phyloP scores from a whole-genome alignment of 2,797 vertebrate genomes.

The Acropternis orthonyx region DNA sequence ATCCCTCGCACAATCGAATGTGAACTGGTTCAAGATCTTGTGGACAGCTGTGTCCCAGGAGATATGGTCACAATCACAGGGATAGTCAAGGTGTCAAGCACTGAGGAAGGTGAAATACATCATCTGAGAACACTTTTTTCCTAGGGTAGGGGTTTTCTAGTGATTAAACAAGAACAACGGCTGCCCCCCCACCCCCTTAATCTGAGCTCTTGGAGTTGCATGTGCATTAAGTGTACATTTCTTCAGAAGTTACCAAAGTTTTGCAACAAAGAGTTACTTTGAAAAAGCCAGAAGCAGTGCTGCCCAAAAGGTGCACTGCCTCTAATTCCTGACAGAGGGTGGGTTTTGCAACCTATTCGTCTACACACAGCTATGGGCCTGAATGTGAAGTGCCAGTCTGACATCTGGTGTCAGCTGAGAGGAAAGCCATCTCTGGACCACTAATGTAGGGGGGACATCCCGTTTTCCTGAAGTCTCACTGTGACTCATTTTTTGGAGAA shows the following conservation, averaged over 20 bases:
- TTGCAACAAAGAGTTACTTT: neutral
- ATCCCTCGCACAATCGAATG: conserved; percentile 96
- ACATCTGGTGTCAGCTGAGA: neutral
- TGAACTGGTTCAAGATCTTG: conserved; percentile 91
- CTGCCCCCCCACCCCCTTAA: no score
- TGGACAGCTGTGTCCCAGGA: conserved; percentile 95
- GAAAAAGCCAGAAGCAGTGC: neutral
- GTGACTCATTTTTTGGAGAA: neutral
- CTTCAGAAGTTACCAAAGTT: neutral
- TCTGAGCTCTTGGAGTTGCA: neutral
- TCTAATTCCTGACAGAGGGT: neutral
- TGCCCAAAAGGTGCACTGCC: neutral
- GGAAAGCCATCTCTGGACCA: neutral
- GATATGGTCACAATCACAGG: conserved; percentile 91
- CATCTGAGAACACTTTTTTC: neutral
- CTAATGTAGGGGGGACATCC: neutral
- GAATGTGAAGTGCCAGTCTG: neutral
- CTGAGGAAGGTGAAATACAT: conserved; percentile 82
- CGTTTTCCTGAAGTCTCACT: neutral
- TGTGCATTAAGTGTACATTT: neutral
- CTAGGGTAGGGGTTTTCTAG: neutral
- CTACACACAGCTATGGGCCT: neutral
- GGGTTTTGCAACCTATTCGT: neutral
- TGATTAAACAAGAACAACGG: neutral
- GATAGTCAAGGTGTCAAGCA: conserved; percentile 87